phyloP scores from a whole-genome alignment of 2,797 vertebrate genomes.

The Fringilla coelebs region DNA sequence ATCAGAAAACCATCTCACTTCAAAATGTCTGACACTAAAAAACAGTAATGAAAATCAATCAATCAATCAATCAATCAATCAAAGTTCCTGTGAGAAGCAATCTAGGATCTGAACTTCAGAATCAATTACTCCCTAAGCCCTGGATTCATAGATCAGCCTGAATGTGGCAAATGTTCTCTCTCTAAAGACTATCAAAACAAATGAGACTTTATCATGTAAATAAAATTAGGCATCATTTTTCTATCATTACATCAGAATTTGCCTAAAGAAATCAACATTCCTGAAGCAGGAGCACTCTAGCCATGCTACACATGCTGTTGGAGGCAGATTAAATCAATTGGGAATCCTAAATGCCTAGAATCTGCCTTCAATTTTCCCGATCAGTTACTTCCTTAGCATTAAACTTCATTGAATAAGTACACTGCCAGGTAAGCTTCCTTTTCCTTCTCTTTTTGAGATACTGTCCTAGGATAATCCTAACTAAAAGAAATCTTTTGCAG shows the following conservation, averaged over 20 bases:
- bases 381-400: neutral
- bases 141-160: neutral
- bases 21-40: neutral
- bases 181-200: neutral
- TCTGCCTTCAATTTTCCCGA: neutral
- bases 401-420: neutral
- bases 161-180: neutral
- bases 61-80: too few species aligned
- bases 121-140: neutral
- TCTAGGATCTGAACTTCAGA: neutral
- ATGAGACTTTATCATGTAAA: neutral
- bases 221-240: constrained; percentile 8
- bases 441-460: neutral
- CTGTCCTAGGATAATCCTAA: neutral
- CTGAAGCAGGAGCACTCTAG: neutral
- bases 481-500: neutral
- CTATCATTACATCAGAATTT: neutral
- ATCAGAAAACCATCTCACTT: neutral
- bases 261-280: neutral
- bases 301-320: rapidly evolving
- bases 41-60: neutral
- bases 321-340: neutral
- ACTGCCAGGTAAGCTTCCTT: neutral
- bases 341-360: neutral
- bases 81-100: neutral